Percentiles rank a stretch among this genome's conserved stretches.
phyloP scores from a whole-genome alignment of 2,797 vertebrate species.

The Coranthus polyacanthus region DNA sequence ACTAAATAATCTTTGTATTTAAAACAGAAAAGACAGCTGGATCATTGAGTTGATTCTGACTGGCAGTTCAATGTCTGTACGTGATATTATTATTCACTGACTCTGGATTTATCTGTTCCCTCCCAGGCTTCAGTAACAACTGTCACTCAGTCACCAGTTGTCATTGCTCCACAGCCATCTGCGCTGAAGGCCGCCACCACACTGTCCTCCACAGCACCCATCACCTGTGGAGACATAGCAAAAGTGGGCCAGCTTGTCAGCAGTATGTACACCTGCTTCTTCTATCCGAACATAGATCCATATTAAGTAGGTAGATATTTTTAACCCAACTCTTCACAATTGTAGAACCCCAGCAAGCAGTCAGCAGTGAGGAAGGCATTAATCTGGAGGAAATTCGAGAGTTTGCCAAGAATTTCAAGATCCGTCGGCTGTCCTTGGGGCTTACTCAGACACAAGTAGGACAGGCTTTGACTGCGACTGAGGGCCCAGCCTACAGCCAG shows the following conservation, averaged over 20 bases:
- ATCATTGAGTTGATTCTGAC: background rate
- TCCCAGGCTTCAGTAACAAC: constrained; percentile 79
- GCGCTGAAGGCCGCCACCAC: constrained; percentile 74
- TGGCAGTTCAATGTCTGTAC: background rate
- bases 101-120: constrained; percentile 1
- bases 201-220: constrained; percentile 81
- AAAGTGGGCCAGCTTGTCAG: constrained; percentile 95
- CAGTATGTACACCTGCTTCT: constrained; percentile 86
- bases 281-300: constrained; percentile 29
- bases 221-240: constrained; percentile 90
- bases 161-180: constrained; percentile 86
- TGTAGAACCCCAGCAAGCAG: constrained; percentile 89
- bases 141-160: constrained; percentile 86
- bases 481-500: constrained; percentile 97
- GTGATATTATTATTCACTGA: background rate
- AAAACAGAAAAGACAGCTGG: background rate
- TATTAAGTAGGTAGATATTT: constrained; percentile 58
- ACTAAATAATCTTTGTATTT: background rate
- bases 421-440: constrained; percentile 94
- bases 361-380: constrained; percentile 91
- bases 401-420: constrained; percentile 99
- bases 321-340: constrained; percentile 45
- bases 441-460: constrained; percentile 98
- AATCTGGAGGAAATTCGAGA: constrained; percentile 99
- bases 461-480: constrained; percentile 95